Base-by-base conservation (phyloP, 1,140 invertebrate species). In the Heliconius hermathena region DNA sequence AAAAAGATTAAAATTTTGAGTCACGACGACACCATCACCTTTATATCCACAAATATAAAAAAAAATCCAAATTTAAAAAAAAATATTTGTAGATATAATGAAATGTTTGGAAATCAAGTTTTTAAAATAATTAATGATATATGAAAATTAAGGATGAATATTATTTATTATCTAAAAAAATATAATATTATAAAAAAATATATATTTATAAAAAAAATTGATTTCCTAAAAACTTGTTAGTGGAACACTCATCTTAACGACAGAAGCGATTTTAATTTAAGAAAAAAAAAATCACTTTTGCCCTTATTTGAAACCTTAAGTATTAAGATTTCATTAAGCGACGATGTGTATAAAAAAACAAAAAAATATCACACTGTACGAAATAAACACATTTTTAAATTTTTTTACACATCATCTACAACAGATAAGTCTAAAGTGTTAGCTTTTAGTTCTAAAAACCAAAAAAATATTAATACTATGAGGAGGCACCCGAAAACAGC, bases 241-340 rank as follows among this genome's bases (percentile, higher is more conserved):
- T 85, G 73, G 76, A 84, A 89, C 87, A 89, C 85, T 88, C 87
- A 87, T 83, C 84, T 89, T 88, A 89, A 80, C 29, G 76, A 76
- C 80, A 82, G 77, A 84, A 52, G 57, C n/a, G 73, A 85, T 79
- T 85, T 86, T 79, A 73, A 52, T 49, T 66, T 52, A 54, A 5
- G 6, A 46, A 49, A 70, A 75, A 81, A 83, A 84, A 81, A 76
- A 26, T 81, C 76, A 73, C 60, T 81, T 82, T 80, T 82, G 33
- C 33, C 66, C 36, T 75, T 38, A 52, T 60, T 57, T 74, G 76
- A 80, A 87, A 81, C 77, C 82, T 46, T 77, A 76, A 85, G 83
- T 36, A 77, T 81, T 80, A 73, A 74, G 79, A 81, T 84, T 80
- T 79, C 81, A 71, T 66, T 29, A 22, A 29, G 16, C 26, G 26